Evolutionary conservation across 2,113 vertebrate species (phyloP).

Genomic region (Bucco capensis): DNA sequence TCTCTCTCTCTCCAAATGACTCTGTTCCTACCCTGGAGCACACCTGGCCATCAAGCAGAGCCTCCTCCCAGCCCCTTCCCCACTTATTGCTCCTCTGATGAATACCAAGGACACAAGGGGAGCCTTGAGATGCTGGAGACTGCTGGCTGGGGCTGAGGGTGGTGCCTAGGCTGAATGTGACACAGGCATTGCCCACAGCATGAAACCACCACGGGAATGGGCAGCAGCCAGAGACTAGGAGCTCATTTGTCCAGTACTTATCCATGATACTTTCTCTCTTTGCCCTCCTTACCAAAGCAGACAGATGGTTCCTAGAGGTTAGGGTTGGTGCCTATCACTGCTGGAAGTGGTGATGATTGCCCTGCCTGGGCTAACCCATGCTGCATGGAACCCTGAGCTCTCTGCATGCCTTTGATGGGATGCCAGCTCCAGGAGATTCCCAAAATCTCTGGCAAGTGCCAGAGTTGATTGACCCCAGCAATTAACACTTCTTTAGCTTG

Average conservation of each 20-base stretch:
- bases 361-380: rapidly evolving
- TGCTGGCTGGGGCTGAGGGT: background rate
- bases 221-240: background rate
- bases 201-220: background rate
- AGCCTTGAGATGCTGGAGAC: rapidly evolving
- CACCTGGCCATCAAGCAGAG: rapidly evolving
- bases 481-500: background rate
- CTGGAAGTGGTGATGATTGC: background rate
- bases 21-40: background rate
- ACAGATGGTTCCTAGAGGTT: background rate
- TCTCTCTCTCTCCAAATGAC: background rate
- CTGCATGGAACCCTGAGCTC: rapidly evolving
- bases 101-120: background rate
- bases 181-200: rapidly evolving
- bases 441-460: background rate
- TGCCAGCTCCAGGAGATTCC: background rate
- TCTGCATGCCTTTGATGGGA: rapidly evolving
- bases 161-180: rapidly evolving
- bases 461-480: background rate
- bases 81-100: background rate
- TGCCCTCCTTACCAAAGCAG: background rate
- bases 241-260: rapidly evolving
- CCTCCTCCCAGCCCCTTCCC: background rate
- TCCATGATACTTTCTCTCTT: background rate
- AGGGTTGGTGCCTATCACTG: rapidly evolving